Evolutionary conservation across 2,888 invertebrate species (phyloP), one percentile per base, ranked within the genome.

Genomic region (Zhengitettix transpicula): DNA sequence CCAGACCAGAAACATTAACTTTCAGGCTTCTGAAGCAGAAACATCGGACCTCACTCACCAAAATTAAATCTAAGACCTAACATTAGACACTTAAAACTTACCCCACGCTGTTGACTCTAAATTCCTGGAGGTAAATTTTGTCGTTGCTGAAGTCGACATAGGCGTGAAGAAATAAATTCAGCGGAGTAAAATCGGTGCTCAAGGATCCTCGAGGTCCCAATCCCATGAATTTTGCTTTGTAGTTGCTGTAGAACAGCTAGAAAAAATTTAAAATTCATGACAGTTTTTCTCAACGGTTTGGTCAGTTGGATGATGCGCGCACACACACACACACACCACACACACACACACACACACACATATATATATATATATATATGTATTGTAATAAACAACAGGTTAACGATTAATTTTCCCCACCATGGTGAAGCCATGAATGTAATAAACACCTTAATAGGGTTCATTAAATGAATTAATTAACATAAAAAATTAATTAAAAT

Each of bases 1-100:
- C 61, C 51, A 52, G 56, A 15, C 61, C 61, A 12, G 40, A 54
- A 54, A 61, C 40, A 14, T 54, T 44, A 41, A 61, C 60, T 15
- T 54, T 41, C 57, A 60, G 1, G 15, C 42, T 52, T 41, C 60
- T 60, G 44, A 40, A 44, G 52, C n/a, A 57, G 10, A 16, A 53
- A 28, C 16, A 3, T 44, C 17, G 28, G 7, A 28, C 28, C 28
- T 28, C 28, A 28, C 28, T 28, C 28, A 28, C 7, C 28, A 28
- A 28, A 5, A 28, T 28, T 28, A 28, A 28, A 28, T 2, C 7
- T 7, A 28, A 7, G 3, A 28, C 7, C 2, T 28, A 28, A 28
- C 28, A 7, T 28, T 28, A 47, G 2, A 47, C 8, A n/a, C 47
- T 47, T 12, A 47, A n/a, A 14, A 8, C 47, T 47, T 12, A 47